These are phyloP conservation scores for Eciton burchellii DNA, from an alignment of 1,140 invertebrate genomes.

Conservation along the genomic window DNA sequence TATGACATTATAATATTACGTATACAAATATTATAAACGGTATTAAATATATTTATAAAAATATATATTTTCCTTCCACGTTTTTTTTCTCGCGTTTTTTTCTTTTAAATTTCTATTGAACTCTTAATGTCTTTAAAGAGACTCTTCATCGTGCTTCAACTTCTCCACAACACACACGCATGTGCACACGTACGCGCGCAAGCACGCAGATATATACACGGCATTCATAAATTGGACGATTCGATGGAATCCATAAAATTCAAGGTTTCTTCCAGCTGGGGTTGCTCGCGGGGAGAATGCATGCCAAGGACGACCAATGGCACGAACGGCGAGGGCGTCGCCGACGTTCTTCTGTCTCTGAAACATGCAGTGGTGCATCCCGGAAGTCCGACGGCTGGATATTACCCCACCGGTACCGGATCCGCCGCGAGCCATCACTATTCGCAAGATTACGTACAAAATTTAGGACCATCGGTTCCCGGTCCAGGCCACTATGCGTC, in stretches of 20 bases:
- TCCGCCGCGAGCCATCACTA: slow-evolving; percentile 81
- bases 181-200: too few species aligned
- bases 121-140: too few species aligned
- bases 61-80: too few species aligned
- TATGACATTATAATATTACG: too few species aligned
- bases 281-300: slow-evolving; percentile 82
- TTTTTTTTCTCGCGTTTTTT: too few species aligned
- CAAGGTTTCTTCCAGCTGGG: slow-evolving; percentile 78
- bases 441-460: slow-evolving; percentile 84
- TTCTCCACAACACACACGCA: too few species aligned
- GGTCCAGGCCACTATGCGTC: slow-evolving; percentile 85
- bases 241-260: slow-evolving; percentile 61
- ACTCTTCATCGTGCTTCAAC: too few species aligned
- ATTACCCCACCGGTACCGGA: slow-evolving; percentile 79
- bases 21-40: too few species aligned
- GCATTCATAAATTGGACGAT: not conserved
- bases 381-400: slow-evolving; percentile 86
- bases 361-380: slow-evolving; percentile 95
- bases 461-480: slow-evolving; percentile 81
- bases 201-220: too few species aligned
- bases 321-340: slow-evolving; percentile 88
- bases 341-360: slow-evolving; percentile 93
- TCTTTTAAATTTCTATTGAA: too few species aligned
- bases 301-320: slow-evolving; percentile 78
- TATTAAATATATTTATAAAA: too few species aligned